These are phyloP conservation scores for Subanguina moxae DNA, from an alignment of 1,140 invertebrate genomes.

Conservation along the genomic window DNA sequence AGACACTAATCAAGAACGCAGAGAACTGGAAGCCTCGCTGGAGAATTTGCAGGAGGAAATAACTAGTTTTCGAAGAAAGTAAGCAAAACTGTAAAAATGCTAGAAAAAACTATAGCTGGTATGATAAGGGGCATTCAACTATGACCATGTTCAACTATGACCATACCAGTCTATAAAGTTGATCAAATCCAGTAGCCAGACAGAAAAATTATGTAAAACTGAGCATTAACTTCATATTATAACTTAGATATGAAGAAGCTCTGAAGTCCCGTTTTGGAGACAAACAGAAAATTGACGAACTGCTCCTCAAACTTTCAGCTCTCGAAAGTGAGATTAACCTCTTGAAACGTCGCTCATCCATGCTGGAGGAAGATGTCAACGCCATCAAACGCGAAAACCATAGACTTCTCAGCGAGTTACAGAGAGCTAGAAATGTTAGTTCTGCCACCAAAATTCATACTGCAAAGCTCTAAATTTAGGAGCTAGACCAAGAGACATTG, in stretches of 20 bases:
- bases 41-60: slow-evolving; percentile 49
- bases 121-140: too few relatives aligned
- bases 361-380: slow-evolving; percentile 54
- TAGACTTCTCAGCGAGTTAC: slow-evolving; percentile 41
- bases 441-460: too few relatives aligned
- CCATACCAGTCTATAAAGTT: too few relatives aligned
- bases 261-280: slow-evolving; percentile 43
- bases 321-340: slow-evolving; percentile 53
- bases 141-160: slow-evolving; percentile 1
- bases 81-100: slow-evolving; percentile 11
- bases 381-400: slow-evolving; percentile 54
- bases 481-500: slow-evolving; percentile 57
- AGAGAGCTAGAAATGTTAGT: slow-evolving; percentile 38
- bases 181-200: too few relatives aligned
- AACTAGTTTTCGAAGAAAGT: slow-evolving; percentile 45
- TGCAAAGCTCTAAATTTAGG: slow-evolving; percentile 40
- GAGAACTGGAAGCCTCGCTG: slow-evolving; percentile 36
- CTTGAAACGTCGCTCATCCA: slow-evolving; percentile 52
- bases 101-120: too few relatives aligned
- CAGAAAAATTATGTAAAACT: slow-evolving; percentile 6
- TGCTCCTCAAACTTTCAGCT: slow-evolving; percentile 47
- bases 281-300: slow-evolving; percentile 50
- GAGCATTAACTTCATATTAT: background rate
- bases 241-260: slow-evolving; percentile 52
- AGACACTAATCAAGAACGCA: slow-evolving; percentile 34